phyloP scores from a whole-genome alignment of 2,797 vertebrate species.

The Carcharodon carcharias region DNA sequence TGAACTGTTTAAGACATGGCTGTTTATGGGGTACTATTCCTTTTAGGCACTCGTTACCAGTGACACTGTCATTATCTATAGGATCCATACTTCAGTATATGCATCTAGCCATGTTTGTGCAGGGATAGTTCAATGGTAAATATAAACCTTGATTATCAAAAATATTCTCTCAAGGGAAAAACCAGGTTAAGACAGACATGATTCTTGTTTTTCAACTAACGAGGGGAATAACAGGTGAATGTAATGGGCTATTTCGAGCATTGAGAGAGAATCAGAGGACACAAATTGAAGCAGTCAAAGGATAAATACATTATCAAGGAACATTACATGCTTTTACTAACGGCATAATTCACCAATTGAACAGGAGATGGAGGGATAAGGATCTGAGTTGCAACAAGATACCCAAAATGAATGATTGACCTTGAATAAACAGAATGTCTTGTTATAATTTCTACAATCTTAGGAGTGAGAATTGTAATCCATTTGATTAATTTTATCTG shows the following conservation, averaged over 20 bases:
- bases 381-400: neutral
- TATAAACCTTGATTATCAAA: neutral
- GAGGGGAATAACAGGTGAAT: neutral
- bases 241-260: neutral
- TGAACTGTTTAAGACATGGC: too few species aligned
- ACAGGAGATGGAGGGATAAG: neutral
- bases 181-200: neutral
- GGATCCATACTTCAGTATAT: neutral
- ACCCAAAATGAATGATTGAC: neutral
- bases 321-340: neutral
- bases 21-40: neutral
- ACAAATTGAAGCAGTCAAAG: neutral
- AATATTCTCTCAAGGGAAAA: neutral
- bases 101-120: too few species aligned
- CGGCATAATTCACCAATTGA: neutral
- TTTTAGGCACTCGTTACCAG: neutral
- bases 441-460: neutral
- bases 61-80: neutral
- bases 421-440: neutral
- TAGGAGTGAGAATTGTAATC: neutral
- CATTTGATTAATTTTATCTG: neutral
- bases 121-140: neutral
- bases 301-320: neutral
- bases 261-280: neutral
- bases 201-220: neutral